Base-by-base conservation (phyloP, 2,888 invertebrate species). In the Mystacides longicornis region DNA sequence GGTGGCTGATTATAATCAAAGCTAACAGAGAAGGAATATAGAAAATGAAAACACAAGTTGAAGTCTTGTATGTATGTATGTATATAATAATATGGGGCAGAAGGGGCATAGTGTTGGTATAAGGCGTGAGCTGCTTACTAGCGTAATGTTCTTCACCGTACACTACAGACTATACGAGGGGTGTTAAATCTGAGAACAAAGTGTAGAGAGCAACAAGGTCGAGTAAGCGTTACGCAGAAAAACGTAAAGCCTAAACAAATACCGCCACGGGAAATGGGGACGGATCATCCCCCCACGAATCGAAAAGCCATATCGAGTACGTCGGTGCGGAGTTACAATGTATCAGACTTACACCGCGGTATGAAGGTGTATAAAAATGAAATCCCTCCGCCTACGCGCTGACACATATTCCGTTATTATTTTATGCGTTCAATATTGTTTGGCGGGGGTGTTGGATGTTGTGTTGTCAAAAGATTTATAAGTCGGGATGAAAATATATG, bases 181-280 rank as follows among this genome's bases (percentile, higher is more conserved):
- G 48, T 18, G 48, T 16, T 16, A 48, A 48, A 48, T 23, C 27
- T 16, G 21, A 16, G 48, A 20, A 48, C 23, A 22, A 23, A 27
- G 23, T 48, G 48, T 27, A 23, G 22, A 27, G 48, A 23, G 23
- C 23, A 48, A 48, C 37, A 51, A 51, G 33, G 51, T 37, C 42
- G 31, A 37, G 16, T 14, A 37, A 37, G 16, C 37, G 37, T n/a
- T n/a, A n/a, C n/a, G 37, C 22, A 19, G 33, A 27, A 49, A 45
- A 46, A 33, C 33, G 54, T 42, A 51, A 56, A 47, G 46, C 55
- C 59, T 50, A 54, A 54, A 56, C 57, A 59, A 59, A 59, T 53
- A 59, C 49, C 52, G 52, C 23, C 52, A 42, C 51, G 59, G 57
- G 55, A 57, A 55, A 55, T 57, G 55, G 52, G 55, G 49, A 48